Evolutionary conservation across 2,113 vertebrate species (phyloP), one percentile per base, ranked within the genome.

Genomic region (Nanger granti): DNA sequence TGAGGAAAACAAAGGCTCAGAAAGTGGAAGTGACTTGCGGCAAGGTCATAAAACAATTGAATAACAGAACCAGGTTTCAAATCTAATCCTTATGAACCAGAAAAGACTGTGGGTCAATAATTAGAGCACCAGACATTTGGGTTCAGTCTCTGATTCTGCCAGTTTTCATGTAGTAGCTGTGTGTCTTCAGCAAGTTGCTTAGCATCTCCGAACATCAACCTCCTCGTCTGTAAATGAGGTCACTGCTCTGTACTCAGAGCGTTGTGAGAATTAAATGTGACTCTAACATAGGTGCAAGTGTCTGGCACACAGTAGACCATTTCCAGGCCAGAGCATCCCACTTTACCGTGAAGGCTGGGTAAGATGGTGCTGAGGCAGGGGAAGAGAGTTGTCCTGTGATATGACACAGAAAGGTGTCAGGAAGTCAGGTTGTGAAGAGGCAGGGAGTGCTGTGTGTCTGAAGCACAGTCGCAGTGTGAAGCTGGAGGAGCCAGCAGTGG

Each of bases 331-430:
- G 24, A 37, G 83, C 54, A 41, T 55, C 69, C 91, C 6, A 11
- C 24, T n/a, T 37, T 15, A 44, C 34, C 31, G 20, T 3, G 7
- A 82, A 89, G 59, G n/a, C 59, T 93, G 87, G 83, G n/a, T 89
- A 28, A 57, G 22, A 41, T 31, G 54, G 37, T 31, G 31, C 15
- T 28, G 57, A 84, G 66, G 59, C 12, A 49, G 29, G 13, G 86
- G 34, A 73, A 89, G 66, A 89, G 26, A 44, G 84, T 62, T 83
- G 49, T 86, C 80, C 49, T 29, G 7, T 86, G 37, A 55, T 64
- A 92, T 60, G 94, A 96, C 92, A 86, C 28, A n/a, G 52, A 79
- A 94, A 96, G 54, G 95, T 55, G 64, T 95, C 49, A 92, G 52
- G 76, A 94, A 97, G 86, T 24, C 54, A 5, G 93, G 29, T 41